These are phyloP conservation scores for Helobdella robusta DNA, from an alignment of 2,888 invertebrate genomes.

Conservation along the genomic window DNA sequence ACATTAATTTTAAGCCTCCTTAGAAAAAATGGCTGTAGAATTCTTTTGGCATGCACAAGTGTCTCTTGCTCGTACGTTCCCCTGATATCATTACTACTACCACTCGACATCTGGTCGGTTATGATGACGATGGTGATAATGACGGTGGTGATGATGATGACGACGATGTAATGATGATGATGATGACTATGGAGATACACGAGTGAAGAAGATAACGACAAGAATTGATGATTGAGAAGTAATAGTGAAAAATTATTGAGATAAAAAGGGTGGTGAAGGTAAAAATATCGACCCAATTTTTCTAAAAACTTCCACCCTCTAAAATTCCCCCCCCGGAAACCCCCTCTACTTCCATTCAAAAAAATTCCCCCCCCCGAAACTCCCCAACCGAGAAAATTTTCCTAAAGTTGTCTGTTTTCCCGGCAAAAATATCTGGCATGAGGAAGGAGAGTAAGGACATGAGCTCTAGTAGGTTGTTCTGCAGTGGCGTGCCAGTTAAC, in stretches of 20 bases:
- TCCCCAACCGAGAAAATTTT: conserved; percentile 60
- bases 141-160: conserved; percentile 12
- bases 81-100: conserved; percentile 33
- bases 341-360: not conserved
- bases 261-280: too few species aligned
- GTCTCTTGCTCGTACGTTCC: conserved; percentile 79
- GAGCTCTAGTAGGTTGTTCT: conserved; percentile 86
- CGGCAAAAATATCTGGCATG: conserved; percentile 86
- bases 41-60: conserved; percentile 81
- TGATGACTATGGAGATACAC: too few species aligned
- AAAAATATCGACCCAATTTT: too few species aligned
- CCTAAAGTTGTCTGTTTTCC: conserved; percentile 75
- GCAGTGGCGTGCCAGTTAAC: conserved; percentile 87
- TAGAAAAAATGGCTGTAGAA: conserved; percentile 89
- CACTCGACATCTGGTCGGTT: too few species aligned
- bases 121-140: conserved; percentile 4
- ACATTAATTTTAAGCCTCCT: conserved; percentile 78
- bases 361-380: not conserved
- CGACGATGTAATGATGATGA: too few species aligned
- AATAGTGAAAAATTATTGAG: too few species aligned
- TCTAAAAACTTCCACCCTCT: not conserved
- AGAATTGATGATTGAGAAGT: too few species aligned
- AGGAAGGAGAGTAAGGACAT: conserved; percentile 91
- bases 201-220: too few species aligned
- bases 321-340: not conserved